Evolutionary conservation across 2,113 vertebrate species (phyloP), one percentile per base, ranked within the genome.

Genomic region (Sinocyclocheilus maitianheensis): DNA sequence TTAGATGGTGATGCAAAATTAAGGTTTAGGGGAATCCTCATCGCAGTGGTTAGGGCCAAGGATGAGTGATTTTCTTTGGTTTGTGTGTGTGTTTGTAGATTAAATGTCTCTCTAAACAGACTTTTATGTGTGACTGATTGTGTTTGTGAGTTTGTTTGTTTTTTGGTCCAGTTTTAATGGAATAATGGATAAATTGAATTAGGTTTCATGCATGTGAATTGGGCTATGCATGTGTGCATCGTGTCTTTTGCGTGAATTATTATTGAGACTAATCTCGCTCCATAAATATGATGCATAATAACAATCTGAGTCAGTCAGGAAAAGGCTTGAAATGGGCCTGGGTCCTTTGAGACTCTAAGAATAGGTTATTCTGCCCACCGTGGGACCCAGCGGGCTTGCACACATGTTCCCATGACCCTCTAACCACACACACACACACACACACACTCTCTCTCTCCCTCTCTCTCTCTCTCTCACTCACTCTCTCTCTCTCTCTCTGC

Each of bases 391-490:
- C 89, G 86, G 91, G 85, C 89, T 84, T 85, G 86, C 79, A 81
- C 90, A 83, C 84, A 86, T 83, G 92, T 95, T 95, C 94, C 94
- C 94, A 95, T 93, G 93, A 94, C 94, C 92, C 91, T 90, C 91
- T 89, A 90, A 90, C 90, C 84, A 26, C 26, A 26, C 16, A 62
- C 46, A 55, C 62, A 30, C 1, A 1, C 30, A 30, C 30, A 2
- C 30, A 30, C 30, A 2, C 30, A 30, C 30, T 30, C 30, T 26
- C 26, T 26, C 26, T 26, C 26, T 26, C 26, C 26, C 26, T 26
- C 26, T 26, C 26, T 26, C 26, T 26, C 26, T 1, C 26, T 26
- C 26, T 1, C 26, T 26, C 26, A 37, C 34, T 37, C 34, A 0
- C 34, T 37, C 34, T 37, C 34, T 37, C 34, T 37, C 34, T 67